A percentile compares a stretch with the other conserved stretches of the same genome.
Evolutionary conservation across 2,888 invertebrate genomes (phyloP).

Genomic region (Malachius bipustulatus): DNA sequence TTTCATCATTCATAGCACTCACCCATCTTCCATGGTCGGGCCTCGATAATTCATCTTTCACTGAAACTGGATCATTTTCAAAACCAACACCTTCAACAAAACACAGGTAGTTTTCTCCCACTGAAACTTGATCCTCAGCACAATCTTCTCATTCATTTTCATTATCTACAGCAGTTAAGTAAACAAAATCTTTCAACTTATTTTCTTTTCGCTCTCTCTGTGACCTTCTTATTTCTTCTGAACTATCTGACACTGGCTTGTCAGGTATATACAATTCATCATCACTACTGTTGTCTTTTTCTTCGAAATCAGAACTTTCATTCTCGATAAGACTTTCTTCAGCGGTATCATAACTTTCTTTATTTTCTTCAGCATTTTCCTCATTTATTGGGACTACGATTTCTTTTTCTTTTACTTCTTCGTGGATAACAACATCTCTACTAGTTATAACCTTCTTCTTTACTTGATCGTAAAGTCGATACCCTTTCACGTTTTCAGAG

Average conservation of each 20-base stretch:
- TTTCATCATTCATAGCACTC: no score
- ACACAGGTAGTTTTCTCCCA: no score
- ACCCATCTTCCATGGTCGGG: no score
- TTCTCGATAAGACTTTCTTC: no score
- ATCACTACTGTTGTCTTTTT: no score
- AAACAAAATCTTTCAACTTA: background rate
- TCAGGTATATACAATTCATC: constrained; percentile 4
- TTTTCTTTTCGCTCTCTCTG: constrained; percentile 2
- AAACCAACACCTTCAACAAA: no score
- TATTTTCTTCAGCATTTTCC: background rate
- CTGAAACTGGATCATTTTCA: constrained; percentile 10
- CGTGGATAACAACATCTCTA: constrained; percentile 16
- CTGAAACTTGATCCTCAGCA: background rate
- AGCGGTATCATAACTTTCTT: no score
- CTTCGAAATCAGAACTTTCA: no score
- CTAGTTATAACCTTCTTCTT: constrained; percentile 14
- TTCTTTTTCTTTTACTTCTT: constrained; percentile 8
- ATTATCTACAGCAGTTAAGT: no score
- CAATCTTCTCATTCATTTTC: no score
- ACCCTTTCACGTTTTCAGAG: constrained; percentile 21
- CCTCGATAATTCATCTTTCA: constrained; percentile 10
- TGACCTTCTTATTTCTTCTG: constrained; percentile 5
- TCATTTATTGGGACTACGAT: constrained; percentile 10
- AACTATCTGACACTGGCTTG: no score
- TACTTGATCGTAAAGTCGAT: constrained; percentile 19